Evolutionary conservation across 2,797 vertebrate genomes (phyloP).

Genomic region (Glyptemys insculpta): DNA sequence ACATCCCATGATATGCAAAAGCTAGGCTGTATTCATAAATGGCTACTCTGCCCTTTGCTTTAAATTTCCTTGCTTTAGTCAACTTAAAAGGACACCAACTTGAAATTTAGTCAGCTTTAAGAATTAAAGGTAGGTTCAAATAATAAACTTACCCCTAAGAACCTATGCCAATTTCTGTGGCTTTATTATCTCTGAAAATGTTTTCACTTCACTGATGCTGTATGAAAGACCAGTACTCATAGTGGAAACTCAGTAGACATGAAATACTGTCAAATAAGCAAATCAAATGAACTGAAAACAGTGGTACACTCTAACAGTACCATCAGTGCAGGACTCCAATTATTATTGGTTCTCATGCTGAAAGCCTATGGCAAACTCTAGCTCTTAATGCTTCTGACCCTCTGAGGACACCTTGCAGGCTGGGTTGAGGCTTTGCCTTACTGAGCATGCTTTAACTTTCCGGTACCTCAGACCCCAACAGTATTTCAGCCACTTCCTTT

Average conservation of each 20-base stretch:
- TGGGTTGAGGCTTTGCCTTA: not conserved
- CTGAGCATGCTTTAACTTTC: not conserved
- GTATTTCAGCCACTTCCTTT: not conserved
- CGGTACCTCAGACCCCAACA: not conserved
- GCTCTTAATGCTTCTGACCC: constrained; percentile 36
- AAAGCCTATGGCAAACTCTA: constrained; percentile 59
- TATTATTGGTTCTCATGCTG: constrained; percentile 63
- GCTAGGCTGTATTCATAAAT: not conserved
- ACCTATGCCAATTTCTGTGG: not conserved
- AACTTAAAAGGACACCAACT: not conserved
- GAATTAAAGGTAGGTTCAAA: not conserved
- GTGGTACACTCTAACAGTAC: not conserved
- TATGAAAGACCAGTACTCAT: not conserved
- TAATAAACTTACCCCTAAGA: not conserved
- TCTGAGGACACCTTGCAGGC: constrained; percentile 17
- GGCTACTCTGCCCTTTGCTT: not conserved
- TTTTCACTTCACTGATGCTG: not conserved
- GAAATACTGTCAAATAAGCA: constrained; percentile 10
- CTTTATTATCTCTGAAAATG: not conserved
- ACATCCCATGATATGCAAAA: not conserved
- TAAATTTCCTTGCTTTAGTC: not conserved
- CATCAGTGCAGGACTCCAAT: constrained; percentile 51
- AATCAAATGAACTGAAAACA: constrained; percentile 26
- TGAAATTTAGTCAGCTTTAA: not conserved
- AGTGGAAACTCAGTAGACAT: constrained; percentile 38